These are phyloP conservation scores for Schizopygopsis malacanthus DNA, from an alignment of 2,797 vertebrate genomes.

Conservation along the genomic window DNA sequence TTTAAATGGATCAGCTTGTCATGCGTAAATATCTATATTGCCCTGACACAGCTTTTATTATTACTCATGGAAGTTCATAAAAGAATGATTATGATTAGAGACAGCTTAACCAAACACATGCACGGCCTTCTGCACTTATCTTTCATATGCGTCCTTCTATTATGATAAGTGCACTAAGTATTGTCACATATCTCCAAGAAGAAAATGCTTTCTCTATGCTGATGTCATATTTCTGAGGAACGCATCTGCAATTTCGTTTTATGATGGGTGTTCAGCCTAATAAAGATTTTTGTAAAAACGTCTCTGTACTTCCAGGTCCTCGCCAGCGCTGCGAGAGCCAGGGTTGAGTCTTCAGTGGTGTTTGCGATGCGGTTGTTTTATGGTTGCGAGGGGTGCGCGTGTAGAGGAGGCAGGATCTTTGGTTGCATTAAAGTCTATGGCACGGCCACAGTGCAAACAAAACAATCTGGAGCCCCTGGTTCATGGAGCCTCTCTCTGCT, in stretches of 20 bases:
- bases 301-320: conserved; percentile 13
- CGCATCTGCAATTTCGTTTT: background rate
- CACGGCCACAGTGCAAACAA: conserved; percentile 74
- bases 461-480: conserved; percentile 71
- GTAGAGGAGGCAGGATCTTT: conserved; percentile 78
- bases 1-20: conserved; percentile 5
- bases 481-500: conserved; percentile 71
- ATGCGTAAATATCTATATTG: conserved; percentile 1
- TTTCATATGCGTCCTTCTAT: background rate
- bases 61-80: conserved; percentile 16
- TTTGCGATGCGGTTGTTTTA: conserved; percentile 79
- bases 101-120: conserved; percentile 29
- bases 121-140: conserved; percentile 17
- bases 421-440: conserved; percentile 75
- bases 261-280: conserved; percentile 26
- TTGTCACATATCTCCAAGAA: conserved; percentile 33
- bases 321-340: background rate
- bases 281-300: conserved; percentile 40
- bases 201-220: conserved; percentile 32
- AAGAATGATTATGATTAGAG: conserved; percentile 26
- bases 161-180: conserved; percentile 35
- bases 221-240: conserved; percentile 23
- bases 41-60: background rate
- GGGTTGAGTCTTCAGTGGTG: conserved; percentile 61
- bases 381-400: conserved; percentile 74